Conservation (phyloP, 2,797 vertebrate species). For the Myripristis murdjan region DNA sequence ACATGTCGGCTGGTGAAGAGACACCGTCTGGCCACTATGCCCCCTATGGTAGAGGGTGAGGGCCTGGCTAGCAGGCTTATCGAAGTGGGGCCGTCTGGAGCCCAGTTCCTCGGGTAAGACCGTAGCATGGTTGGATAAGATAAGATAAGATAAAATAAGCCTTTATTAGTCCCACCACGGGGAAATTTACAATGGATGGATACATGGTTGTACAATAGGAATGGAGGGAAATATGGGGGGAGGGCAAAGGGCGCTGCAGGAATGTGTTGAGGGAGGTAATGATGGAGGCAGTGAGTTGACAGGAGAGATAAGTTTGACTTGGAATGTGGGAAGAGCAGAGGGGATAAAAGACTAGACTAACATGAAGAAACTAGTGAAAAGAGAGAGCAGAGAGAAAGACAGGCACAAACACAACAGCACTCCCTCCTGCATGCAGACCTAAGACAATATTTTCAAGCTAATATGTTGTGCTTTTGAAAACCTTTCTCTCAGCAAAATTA, state of each 20-base stretch:
- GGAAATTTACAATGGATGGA: too few species aligned
- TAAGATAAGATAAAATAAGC: too few species aligned
- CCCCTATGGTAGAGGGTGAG: slow-evolving; percentile 97
- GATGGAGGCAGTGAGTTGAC: neutral
- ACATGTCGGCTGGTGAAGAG: slow-evolving; percentile 97
- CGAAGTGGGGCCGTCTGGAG: slow-evolving; percentile 97
- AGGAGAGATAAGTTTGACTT: neutral
- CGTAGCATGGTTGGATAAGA: neutral
- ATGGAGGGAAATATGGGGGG: neutral
- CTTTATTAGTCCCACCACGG: too few species aligned
- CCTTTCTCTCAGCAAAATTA: too few species aligned
- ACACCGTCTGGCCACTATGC: slow-evolving; percentile 96
- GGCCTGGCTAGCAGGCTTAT: slow-evolving; percentile 95
- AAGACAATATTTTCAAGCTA: too few species aligned
- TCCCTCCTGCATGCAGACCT: too few species aligned
- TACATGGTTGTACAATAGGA: neutral
- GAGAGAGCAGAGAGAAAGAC: too few species aligned
- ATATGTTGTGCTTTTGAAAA: too few species aligned
- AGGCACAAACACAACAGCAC: too few species aligned
- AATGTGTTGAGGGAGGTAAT: neutral
- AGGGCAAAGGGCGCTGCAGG: neutral
- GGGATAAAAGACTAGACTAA: too few species aligned
- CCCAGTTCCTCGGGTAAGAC: slow-evolving; percentile 99
- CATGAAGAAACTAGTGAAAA: too few species aligned
- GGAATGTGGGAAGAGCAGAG: too few species aligned